Percentiles rank a stretch among this genome's conserved stretches.
phyloP scores from a whole-genome alignment of 1,140 invertebrate species.

The Bombus affinis region DNA sequence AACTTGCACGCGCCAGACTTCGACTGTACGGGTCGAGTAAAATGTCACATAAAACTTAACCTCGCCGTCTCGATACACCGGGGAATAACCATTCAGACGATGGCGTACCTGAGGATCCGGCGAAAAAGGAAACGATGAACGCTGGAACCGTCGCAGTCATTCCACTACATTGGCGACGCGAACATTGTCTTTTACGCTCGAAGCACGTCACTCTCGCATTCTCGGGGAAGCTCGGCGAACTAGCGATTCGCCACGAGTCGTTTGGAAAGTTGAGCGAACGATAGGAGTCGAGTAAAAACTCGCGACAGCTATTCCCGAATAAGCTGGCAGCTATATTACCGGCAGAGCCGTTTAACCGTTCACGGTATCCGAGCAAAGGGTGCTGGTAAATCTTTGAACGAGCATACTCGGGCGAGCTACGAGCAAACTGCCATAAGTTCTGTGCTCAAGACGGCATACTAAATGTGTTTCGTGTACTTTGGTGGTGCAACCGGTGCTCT shows the following conservation, averaged over 20 bases:
- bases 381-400: slow-evolving; percentile 60
- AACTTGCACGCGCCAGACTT: background rate
- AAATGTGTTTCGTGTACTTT: slow-evolving; percentile 51
- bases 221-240: slow-evolving; percentile 24
- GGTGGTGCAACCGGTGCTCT: slow-evolving; percentile 30
- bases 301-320: slow-evolving; percentile 47
- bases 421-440: slow-evolving; percentile 62
- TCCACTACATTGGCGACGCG: slow-evolving; percentile 10
- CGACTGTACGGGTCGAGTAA: background rate
- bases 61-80: background rate
- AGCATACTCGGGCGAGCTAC: slow-evolving; percentile 32
- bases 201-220: slow-evolving; percentile 31
- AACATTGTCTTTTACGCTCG: slow-evolving; percentile 4
- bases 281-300: slow-evolving; percentile 56
- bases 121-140: background rate
- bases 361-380: slow-evolving; percentile 28
- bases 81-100: background rate
- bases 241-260: slow-evolving; percentile 32
- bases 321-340: slow-evolving; percentile 62
- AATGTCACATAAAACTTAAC: background rate
- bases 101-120: background rate
- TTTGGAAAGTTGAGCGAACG: slow-evolving; percentile 53
- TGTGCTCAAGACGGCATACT: slow-evolving; percentile 35
- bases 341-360: slow-evolving; percentile 54
- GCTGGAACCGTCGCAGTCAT: background rate